phyloP scores from a whole-genome alignment of 2,888 invertebrate species.

The Macaria notata region DNA sequence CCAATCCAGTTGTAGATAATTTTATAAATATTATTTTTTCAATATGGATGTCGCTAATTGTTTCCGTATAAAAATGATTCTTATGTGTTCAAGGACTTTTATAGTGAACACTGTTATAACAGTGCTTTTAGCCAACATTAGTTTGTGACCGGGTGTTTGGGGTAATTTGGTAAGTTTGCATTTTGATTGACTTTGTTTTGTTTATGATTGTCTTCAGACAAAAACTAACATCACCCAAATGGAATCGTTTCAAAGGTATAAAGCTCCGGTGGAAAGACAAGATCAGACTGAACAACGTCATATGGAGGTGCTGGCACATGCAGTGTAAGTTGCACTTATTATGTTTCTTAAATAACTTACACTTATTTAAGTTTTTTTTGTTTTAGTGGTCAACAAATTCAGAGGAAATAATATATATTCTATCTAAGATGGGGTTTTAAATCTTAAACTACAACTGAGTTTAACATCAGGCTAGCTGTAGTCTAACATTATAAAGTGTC shows the following conservation, averaged over 20 bases:
- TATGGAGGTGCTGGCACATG: slow-evolving; percentile 99
- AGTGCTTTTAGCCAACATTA: slow-evolving; percentile 53
- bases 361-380: too few relatives aligned
- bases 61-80: slow-evolving; percentile 64
- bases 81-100: slow-evolving; percentile 60
- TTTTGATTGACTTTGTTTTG: slow-evolving; percentile 32
- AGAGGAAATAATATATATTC: too few relatives aligned
- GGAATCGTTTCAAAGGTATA: slow-evolving; percentile 99
- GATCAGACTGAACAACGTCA: slow-evolving; percentile 99
- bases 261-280: slow-evolving; percentile 99
- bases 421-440: too few relatives aligned
- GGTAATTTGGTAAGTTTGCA: slow-evolving; percentile 62
- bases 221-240: slow-evolving; percentile 99
- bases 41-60: slow-evolving; percentile 63
- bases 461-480: too few relatives aligned
- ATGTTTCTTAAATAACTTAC: too few relatives aligned
- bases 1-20: slow-evolving; percentile 36
- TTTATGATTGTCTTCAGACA: slow-evolving; percentile 87
- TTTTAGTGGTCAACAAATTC: too few relatives aligned
- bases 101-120: slow-evolving; percentile 56
- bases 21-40: slow-evolving; percentile 43
- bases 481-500: too few relatives aligned
- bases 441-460: too few relatives aligned
- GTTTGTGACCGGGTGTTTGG: slow-evolving; percentile 58
- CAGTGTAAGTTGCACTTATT: slow-evolving; percentile 89